phyloP scores from a whole-genome alignment of 1,140 invertebrate genomes.

The Eriocheir sinensis region DNA sequence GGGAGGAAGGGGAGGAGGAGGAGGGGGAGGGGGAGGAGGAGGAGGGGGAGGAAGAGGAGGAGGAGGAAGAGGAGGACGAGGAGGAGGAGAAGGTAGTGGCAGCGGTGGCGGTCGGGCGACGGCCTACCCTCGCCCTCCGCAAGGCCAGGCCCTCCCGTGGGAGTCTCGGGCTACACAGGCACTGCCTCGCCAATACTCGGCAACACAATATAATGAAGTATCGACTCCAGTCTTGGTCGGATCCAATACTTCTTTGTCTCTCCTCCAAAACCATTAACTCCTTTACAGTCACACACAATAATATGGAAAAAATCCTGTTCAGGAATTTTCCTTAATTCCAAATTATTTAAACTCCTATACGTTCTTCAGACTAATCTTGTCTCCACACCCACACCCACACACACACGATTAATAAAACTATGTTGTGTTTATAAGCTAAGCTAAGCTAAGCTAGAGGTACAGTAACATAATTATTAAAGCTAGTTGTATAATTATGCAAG shows the following conservation, averaged over 20 bases:
- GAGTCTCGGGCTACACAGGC: not conserved
- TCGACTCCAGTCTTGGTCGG: not conserved
- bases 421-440: not conserved
- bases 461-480: not conserved
- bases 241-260: slow-evolving; percentile 7
- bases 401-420: too few relatives aligned
- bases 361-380: not conserved
- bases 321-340: not conserved
- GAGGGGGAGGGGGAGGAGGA: too few relatives aligned
- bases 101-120: not conserved
- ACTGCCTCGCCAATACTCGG: not conserved
- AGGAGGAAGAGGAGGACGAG: too few relatives aligned
- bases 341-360: not conserved
- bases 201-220: slow-evolving; percentile 17
- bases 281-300: not conserved
- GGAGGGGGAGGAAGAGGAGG: too few relatives aligned
- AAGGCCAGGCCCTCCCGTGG: not conserved
- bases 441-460: too few relatives aligned
- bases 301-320: not conserved
- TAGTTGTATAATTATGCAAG: not conserved
- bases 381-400: not conserved
- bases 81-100: too few relatives aligned
- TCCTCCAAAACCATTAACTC: not conserved
- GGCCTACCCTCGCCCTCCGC: not conserved
- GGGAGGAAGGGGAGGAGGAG: too few relatives aligned